phyloP scores from a whole-genome alignment of 2,113 vertebrate species.

The Takifugu flavidus region DNA sequence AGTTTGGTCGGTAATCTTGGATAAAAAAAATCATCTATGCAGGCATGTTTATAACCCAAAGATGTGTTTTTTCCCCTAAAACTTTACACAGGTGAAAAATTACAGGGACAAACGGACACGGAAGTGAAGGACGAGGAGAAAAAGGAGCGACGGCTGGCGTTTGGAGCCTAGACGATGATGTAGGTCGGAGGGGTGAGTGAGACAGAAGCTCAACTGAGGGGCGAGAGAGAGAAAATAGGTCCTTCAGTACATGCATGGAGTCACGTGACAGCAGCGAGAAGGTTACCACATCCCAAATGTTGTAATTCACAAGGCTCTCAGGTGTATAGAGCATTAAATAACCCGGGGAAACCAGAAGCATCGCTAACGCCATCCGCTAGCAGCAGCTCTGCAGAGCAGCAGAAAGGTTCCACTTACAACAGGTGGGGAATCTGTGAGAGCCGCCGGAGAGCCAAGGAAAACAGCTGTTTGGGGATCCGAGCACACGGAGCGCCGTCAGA shows the following conservation, averaged over 20 bases:
- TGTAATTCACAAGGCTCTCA: too few relatives aligned
- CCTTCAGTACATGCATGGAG: background rate
- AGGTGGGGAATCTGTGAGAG: background rate
- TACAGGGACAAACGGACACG: too few relatives aligned
- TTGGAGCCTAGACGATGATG: conserved; percentile 1
- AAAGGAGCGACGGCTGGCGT: background rate
- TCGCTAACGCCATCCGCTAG: background rate
- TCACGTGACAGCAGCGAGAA: conserved; percentile 21
- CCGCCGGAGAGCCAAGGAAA: background rate
- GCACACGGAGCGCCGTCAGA: conserved; percentile 1
- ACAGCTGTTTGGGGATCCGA: background rate
- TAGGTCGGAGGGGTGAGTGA: conserved; percentile 9
- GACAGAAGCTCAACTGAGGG: conserved; percentile 25
- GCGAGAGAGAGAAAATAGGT: background rate
- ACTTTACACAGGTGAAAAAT: too few relatives aligned
- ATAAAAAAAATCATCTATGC: too few relatives aligned
- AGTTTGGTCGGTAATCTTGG: too few relatives aligned
- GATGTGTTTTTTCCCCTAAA: too few relatives aligned
- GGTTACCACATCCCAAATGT: background rate
- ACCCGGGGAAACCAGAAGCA: background rate
- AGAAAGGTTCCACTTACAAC: background rate
- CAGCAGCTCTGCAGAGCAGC: background rate
- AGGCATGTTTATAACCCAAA: too few relatives aligned
- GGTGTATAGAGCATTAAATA: too few relatives aligned
- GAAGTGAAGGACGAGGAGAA: conserved; percentile 9